Conservation (phyloP, 2,888 invertebrate genomes). For the Melieria omissa region DNA sequence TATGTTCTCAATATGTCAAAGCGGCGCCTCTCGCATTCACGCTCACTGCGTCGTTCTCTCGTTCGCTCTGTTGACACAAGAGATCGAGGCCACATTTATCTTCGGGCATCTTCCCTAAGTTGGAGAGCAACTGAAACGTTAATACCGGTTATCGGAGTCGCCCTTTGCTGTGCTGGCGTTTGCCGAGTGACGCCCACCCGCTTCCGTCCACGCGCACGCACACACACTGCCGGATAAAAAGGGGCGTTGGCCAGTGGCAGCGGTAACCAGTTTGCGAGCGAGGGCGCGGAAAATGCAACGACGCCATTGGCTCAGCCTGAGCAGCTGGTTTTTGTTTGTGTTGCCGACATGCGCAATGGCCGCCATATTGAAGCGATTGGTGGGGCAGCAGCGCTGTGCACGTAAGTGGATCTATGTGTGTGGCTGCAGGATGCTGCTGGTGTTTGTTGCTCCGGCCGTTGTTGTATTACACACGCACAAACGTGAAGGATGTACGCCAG, state of each 20-base stretch:
- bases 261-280: conserved; percentile 21
- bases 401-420: neutral
- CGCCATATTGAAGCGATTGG: conserved; percentile 52
- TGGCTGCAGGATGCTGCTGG: conserved; percentile 9
- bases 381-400: neutral
- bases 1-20: no score
- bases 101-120: neutral
- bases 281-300: conserved; percentile 44
- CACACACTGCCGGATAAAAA: neutral
- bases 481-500: neutral
- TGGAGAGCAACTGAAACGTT: conserved; percentile 24
- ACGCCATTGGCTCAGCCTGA: conserved; percentile 51
- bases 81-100: neutral
- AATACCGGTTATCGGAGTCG: conserved; percentile 21
- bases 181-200: neutral
- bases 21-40: no score
- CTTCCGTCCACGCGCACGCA: neutral
- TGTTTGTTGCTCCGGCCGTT: conserved; percentile 3
- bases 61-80: neutral
- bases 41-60: neutral
- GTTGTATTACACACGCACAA: neutral
- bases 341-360: conserved; percentile 58
- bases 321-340: no score
- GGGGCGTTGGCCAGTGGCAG: conserved; percentile 16
- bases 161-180: no score